Evolutionary conservation across 92 coral and sea anemone genomes (phyloP).

Genomic region (Umimayanthus chanpuru): DNA sequence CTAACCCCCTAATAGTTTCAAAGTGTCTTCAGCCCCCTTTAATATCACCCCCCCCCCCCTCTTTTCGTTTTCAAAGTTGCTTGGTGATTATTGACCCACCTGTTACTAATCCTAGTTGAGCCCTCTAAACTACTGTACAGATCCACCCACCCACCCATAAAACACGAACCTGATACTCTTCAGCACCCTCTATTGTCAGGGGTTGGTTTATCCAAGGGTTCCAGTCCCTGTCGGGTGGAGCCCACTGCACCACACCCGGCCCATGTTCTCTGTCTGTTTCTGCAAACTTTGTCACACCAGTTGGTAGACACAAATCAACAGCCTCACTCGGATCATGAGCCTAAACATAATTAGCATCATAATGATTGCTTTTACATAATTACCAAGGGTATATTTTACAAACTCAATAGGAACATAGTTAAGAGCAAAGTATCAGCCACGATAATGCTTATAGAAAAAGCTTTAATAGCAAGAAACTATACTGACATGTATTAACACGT

Average conservation of each 20-base stretch:
- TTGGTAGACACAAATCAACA: slow-evolving; percentile 79
- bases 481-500: no score
- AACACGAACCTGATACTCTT: slow-evolving; percentile 69
- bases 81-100: no score
- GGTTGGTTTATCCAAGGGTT: slow-evolving; percentile 97
- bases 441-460: background rate
- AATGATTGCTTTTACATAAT: no score
- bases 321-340: slow-evolving; percentile 69
- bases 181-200: slow-evolving; percentile 88
- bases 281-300: slow-evolving; percentile 84
- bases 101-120: background rate
- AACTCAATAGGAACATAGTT: background rate
- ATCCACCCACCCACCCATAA: background rate
- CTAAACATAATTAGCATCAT: slow-evolving; percentile 31
- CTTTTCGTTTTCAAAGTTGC: no score
- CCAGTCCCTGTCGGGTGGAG: slow-evolving; percentile 86
- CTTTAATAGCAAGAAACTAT: no score
- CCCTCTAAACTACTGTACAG: background rate
- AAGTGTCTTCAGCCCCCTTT: no score
- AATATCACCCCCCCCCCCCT: no score
- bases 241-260: slow-evolving; percentile 90
- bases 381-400: background rate
- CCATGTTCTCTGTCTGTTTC: slow-evolving; percentile 64
- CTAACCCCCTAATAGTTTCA: no score
- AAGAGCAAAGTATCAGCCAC: background rate